Evolutionary conservation across 2,113 vertebrate genomes (phyloP).

Genomic region (Bos javanicus): DNA sequence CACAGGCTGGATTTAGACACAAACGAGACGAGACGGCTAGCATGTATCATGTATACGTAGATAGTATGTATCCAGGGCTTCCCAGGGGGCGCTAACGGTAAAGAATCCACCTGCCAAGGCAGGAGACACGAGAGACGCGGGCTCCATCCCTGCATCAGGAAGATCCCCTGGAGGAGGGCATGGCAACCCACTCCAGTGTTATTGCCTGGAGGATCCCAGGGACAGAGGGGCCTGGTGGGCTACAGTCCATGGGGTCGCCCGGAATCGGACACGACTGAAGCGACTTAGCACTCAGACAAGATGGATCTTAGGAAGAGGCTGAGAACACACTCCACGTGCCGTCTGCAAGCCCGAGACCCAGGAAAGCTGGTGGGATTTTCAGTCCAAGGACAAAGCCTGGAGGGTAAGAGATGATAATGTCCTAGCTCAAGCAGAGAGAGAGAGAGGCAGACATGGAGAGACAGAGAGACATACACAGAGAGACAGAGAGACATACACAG

Average conservation of each 20-base stretch:
- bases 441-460: background rate
- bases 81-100: fast-evolving
- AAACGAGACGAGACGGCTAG: fast-evolving
- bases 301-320: background rate
- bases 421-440: background rate
- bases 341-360: background rate
- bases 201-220: background rate
- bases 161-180: background rate
- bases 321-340: background rate
- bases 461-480: background rate
- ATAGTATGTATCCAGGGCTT: background rate
- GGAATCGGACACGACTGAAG: fast-evolving
- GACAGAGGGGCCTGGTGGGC: background rate
- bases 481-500: no score
- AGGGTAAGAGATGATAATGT: background rate
- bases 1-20: background rate
- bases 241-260: fast-evolving
- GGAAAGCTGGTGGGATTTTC: background rate
- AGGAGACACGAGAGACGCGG: fast-evolving
- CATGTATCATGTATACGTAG: background rate
- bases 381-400: background rate
- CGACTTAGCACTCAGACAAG: background rate
- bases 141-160: background rate
- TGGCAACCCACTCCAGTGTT: background rate
- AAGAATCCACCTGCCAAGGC: background rate